These are phyloP conservation scores for Aspidoscelis tigris DNA, from an alignment of 2,113 vertebrate genomes.

Conservation along the genomic window DNA sequence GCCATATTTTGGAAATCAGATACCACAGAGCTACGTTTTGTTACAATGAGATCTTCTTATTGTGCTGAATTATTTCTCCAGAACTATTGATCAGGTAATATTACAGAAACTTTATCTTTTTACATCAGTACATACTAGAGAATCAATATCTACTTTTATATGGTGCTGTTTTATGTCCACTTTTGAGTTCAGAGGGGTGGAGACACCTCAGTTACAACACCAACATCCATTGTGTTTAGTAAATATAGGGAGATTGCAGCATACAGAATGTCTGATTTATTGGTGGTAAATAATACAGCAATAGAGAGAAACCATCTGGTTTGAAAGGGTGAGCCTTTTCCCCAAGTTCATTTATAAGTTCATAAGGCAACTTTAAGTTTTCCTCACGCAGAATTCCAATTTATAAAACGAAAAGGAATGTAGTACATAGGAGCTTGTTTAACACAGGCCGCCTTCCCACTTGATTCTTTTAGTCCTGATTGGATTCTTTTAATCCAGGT, in stretches of 20 bases:
- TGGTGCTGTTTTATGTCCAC: not conserved
- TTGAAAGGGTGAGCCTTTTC: not conserved
- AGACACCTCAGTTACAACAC: not conserved
- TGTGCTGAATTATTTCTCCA: constrained; percentile 17
- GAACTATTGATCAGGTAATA: constrained; percentile 21
- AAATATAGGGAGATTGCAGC: too few relatives aligned
- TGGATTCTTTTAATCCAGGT: too few relatives aligned
- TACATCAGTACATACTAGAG: not conserved
- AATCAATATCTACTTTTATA: constrained; percentile 8
- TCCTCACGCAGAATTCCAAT: not conserved
- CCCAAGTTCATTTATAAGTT: not conserved
- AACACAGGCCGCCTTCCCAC: not conserved
- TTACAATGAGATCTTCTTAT: not conserved
- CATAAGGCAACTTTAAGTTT: not conserved
- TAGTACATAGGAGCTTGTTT: not conserved
- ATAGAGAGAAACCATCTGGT: not conserved
- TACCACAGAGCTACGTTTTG: not conserved
- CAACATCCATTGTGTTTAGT: not conserved
- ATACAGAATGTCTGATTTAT: not conserved
- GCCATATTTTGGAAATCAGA: not conserved
- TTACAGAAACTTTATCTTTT: constrained; percentile 1
- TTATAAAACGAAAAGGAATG: not conserved
- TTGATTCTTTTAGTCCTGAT: too few relatives aligned
- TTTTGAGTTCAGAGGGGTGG: not conserved
- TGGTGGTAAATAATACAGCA: not conserved